Base-by-base conservation (phyloP, 37 sponge, comb jelly and placozoan species). In the Cliona cf. orientalis region DNA sequence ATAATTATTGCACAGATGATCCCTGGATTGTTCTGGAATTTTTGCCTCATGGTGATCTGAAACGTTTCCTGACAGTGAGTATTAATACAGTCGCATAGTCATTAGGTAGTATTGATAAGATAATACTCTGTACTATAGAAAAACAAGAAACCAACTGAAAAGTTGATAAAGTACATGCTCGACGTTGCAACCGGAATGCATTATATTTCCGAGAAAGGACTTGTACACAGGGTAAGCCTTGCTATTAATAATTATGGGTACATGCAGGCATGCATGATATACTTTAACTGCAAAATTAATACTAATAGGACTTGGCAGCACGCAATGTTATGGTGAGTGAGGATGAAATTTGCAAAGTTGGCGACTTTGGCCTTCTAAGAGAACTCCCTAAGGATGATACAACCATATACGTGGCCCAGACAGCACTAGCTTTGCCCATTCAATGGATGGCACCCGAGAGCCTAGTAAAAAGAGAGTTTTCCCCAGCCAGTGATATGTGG, bases 101-200 rank as follows among this genome's bases (percentile, higher is more conserved):
- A 19, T 14, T 14, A 19, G 9, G 14, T 49, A 19, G 53, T 49
- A 49, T 9, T 49, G 14, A 49, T 49, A 49, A 49, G 9, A 49
- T 49, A 19, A 49, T 49, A 49, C 14, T 14, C 9, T 14, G 9
- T 49, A 19, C 9, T n/a, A n/a, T 29, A 71, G 72, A 42, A 21
- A 38, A 71, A 38, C 32, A 22, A 78, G n/a, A 63, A 39, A 21
- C 35, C 75, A 38, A 58, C 35, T 14, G 57, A 74, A 19, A 63
- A 33, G 14, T 66, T 88, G 38, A 46, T 88, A 37, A 88, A 88
- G 65, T 88, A 81, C 78, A 88, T 88, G 89, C 40, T 66, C 23
- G 89, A 88, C 58, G 74, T 88, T 25, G 89, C 83, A 0, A 62
- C 66, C 33, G 89, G 83, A 11, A 88, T 88, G 89, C 89, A 88